Evolutionary conservation across 2,888 invertebrate genomes (phyloP), one percentile per base, ranked within the genome.

Genomic region (Caenorhabditis sp.): DNA sequence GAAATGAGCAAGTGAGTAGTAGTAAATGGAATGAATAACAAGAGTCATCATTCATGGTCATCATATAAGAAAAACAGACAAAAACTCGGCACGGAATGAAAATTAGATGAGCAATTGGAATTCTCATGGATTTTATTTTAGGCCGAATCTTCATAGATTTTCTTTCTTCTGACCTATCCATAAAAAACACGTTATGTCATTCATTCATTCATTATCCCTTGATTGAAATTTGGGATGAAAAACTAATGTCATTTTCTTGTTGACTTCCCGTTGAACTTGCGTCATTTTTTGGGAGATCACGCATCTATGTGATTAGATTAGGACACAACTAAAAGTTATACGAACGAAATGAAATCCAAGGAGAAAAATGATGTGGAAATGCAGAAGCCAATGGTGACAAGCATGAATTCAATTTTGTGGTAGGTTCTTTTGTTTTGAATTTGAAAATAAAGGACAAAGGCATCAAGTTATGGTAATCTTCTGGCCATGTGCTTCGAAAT

Each of bases 361-460:
- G n/a, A 55, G 47, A 40, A 51, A 40, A 28, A 44, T 70, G 60
- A 61, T 55, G 61, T 44, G 53, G 2, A 61, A 70, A 70, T 70
- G 70, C n/a, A n/a, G n/a, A n/a, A n/a, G n/a, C 40, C 61, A 70
- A 51, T 51, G n/a, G 60, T 70, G 70, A 70, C 70, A 61, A 44
- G n/a, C n/a, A n/a, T n/a, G n/a, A n/a, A n/a, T n/a, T n/a, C n/a
- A n/a, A n/a, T n/a, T n/a, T n/a, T n/a, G n/a, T n/a, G n/a, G n/a
- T n/a, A n/a, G n/a, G n/a, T n/a, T 44, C 44, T 67, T 67, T 20
- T 56, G 67, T 18, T 56, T 56, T 40, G 9, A 26, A 40, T 28
- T 20, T 20, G 40, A n/a, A 26, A 18, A 47, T 18, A 47, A 40
- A 40, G 13, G n/a, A n/a, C n/a, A n/a, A n/a, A 40, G 44, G 55